phyloP scores from a whole-genome alignment of 2,113 vertebrate genomes.

The Chauna torquata region DNA sequence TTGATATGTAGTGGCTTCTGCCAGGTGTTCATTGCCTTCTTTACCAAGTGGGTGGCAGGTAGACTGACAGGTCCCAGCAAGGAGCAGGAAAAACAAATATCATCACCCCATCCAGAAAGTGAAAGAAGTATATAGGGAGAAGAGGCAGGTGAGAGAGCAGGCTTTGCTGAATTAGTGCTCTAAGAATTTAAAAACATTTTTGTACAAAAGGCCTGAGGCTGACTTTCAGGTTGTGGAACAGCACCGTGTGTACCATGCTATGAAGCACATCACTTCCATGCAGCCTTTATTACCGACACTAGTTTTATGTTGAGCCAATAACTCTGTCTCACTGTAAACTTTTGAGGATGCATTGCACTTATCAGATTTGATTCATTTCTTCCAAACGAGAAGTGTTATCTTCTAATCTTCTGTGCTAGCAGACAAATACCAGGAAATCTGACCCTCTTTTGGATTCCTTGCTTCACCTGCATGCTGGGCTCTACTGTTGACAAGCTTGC shows the following conservation, averaged over 20 bases:
- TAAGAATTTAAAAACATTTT: not conserved
- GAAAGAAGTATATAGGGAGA: not conserved
- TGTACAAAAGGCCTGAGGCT: not conserved
- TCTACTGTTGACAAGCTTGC: conserved; percentile 40
- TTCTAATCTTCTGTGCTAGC: conserved; percentile 24
- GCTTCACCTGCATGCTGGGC: conserved; percentile 22
- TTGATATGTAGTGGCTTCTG: not conserved
- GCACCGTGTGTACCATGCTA: not conserved
- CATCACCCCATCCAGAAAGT: not conserved
- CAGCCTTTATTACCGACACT: not conserved
- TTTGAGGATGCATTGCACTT: not conserved
- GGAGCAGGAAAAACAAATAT: not conserved
- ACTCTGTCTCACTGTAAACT: not conserved
- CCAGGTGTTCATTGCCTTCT: not conserved
- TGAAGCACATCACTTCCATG: not conserved
- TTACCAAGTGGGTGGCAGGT: not conserved
- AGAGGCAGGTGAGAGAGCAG: not conserved
- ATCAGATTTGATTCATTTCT: conserved; percentile 4
- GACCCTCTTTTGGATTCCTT: not conserved
- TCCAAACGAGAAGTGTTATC: not conserved
- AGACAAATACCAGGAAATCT: not conserved
- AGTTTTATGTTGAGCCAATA: not conserved
- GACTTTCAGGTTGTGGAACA: not conserved
- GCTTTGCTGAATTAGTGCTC: not conserved
- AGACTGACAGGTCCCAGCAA: not conserved